phyloP scores from a whole-genome alignment of 2,797 vertebrate genomes.

The Siniperca undulata region DNA sequence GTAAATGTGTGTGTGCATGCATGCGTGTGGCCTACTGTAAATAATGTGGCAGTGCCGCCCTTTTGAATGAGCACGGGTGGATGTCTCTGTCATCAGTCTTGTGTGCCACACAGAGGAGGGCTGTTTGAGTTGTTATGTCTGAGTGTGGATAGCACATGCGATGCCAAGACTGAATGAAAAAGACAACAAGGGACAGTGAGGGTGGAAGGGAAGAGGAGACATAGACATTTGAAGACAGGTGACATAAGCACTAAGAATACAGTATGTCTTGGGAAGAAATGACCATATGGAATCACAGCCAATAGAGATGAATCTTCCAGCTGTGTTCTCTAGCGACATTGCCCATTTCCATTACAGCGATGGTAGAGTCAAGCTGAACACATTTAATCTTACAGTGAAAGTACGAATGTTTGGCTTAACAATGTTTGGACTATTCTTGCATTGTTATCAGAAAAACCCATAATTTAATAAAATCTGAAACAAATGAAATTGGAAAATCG shows the following conservation, averaged over 20 bases:
- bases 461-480: background rate
- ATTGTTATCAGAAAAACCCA: background rate
- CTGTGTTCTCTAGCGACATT: background rate
- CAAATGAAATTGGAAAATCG: background rate
- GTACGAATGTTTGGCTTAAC: background rate
- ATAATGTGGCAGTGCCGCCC: conserved; percentile 65
- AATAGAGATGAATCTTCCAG: background rate
- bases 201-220: conserved; percentile 11
- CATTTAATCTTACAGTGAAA: background rate
- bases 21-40: conserved; percentile 64
- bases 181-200: conserved; percentile 18
- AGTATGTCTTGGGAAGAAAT: conserved; percentile 11
- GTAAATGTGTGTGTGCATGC: conserved; percentile 43
- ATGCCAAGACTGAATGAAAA: conserved; percentile 47
- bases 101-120: conserved; percentile 50
- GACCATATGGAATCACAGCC: background rate
- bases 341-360: rapidly evolving
- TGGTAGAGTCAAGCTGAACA: background rate
- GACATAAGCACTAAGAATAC: background rate
- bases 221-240: conserved; percentile 4
- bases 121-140: conserved; percentile 75
- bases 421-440: background rate
- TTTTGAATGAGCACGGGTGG: conserved; percentile 70
- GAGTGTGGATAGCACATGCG: conserved; percentile 53
- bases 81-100: conserved; percentile 75